Base-by-base conservation (phyloP, 1,140 invertebrate species). In the Zaprionus nigranus region DNA sequence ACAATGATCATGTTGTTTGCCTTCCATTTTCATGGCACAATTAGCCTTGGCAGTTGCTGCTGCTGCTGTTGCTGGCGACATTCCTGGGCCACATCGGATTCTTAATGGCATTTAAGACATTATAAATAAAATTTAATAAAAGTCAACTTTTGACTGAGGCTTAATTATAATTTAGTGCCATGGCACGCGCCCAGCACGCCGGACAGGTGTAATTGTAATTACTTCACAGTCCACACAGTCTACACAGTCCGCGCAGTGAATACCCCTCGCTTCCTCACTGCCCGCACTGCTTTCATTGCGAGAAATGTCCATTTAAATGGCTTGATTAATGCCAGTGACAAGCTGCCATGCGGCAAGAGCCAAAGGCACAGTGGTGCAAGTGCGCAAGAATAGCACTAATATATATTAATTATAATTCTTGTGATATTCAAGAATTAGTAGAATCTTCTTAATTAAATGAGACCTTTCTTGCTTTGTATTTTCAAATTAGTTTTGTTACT, bases 81-180 rank as follows among this genome's bases (percentile, higher is more conserved):
- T 62, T 66, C 46, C 63, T 63, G 56, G 13, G 36, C 56, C 46
- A 17, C 56, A 75, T 69, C 63, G 51, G 66, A 66, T 46, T 67
- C 68, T 75, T 83, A 88, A 87, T 84, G 84, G 76, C 75, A 81
- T 76, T 87, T 87, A 84, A 87, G 73, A 74, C 71, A 88, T 81
- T 84, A 84, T 81, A 87, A 87, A 88, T 87, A 87, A 87, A 87
- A 87, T 88, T 87, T 88, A 87, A 87, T 87, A 87, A 87, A 87
- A 88, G 84, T 87, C 84, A 81, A 81, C 84, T 87, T 87, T 87
- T 88, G 84, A 87, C 84, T 79, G 70, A 15, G 40, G 62, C 67
- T 67, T 88, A 87, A 87, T 87, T 87, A 87, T 87, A 88, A 87
- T 87, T 87, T 84, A 87, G 81, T 87, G 68, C 81, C 77, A 38